Evolutionary conservation across 2,888 invertebrate genomes (phyloP).

Genomic region (Crioceris asparagi): DNA sequence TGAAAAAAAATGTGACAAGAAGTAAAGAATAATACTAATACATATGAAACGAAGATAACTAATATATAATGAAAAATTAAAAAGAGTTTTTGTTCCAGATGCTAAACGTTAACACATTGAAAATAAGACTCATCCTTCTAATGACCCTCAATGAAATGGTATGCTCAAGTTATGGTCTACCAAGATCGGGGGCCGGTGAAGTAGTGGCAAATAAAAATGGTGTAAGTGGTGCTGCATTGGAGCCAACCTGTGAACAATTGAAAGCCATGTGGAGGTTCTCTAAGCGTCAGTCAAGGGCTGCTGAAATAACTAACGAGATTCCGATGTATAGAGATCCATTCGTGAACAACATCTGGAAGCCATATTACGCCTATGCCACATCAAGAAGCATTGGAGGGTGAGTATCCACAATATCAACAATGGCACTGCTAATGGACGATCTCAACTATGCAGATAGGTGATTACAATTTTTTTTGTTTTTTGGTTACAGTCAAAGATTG

Average conservation of each 20-base stretch:
- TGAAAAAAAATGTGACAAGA: no score
- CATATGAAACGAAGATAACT: no score
- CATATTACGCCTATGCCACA: conserved; percentile 40
- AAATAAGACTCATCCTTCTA: conserved; percentile 12
- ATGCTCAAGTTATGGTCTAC: conserved; percentile 27
- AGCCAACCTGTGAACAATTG: conserved; percentile 78
- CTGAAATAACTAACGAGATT: conserved; percentile 79
- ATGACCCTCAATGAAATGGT: conserved; percentile 18
- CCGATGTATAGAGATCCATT: conserved; percentile 74
- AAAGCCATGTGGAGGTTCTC: conserved; percentile 89
- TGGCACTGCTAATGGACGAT: no score
- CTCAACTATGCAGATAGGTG: no score
- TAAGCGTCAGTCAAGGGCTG: conserved; percentile 75
- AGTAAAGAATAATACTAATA: no score
- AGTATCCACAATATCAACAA: no score
- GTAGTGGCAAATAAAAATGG: conserved; percentile 31
- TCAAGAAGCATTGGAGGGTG: conserved; percentile 48
- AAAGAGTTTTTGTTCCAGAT: conserved; percentile 16
- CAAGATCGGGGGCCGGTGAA: conserved; percentile 29
- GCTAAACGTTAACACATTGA: conserved; percentile 12
- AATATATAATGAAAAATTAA: no score
- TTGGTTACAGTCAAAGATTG: conserved; percentile 34
- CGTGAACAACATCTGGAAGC: conserved; percentile 72
- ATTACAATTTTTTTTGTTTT: no score
- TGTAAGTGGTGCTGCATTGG: conserved; percentile 46